Percentiles rank a stretch among this genome's conserved stretches.
Conservation (phyloP, 2,113 vertebrate species). For the Glareola pratincola region DNA sequence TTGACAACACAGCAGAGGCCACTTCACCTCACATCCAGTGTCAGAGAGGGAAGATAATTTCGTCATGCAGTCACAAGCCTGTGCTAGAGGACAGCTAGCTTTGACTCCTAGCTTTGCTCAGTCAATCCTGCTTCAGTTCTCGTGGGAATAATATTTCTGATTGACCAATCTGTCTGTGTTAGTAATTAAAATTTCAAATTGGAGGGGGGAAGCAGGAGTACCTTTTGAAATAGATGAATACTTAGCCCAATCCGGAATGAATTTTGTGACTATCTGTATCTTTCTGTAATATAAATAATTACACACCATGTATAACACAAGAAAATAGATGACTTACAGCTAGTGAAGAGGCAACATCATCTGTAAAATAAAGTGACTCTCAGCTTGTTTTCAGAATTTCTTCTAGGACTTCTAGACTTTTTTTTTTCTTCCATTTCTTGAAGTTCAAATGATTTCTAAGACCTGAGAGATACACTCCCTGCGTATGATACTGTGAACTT, state of each 20-base stretch:
- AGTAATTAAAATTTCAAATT: background rate
- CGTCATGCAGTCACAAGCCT: background rate
- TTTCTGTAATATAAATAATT: background rate
- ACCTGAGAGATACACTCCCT: background rate
- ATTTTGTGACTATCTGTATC: background rate
- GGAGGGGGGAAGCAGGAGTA: background rate
- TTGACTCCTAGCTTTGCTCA: background rate
- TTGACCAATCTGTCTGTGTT: background rate
- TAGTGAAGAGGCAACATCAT: background rate
- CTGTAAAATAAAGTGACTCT: background rate
- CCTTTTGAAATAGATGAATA: background rate
- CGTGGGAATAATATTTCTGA: background rate
- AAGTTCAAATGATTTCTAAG: background rate
- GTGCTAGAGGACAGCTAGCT: background rate
- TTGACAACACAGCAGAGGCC: background rate
- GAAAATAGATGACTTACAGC: background rate
- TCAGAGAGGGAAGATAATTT: background rate
- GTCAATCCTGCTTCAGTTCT: background rate
- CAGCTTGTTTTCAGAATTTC: background rate
- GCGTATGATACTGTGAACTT: background rate
- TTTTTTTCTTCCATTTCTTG: background rate
- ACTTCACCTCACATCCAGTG: background rate
- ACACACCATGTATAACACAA: background rate
- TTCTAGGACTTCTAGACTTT: background rate
- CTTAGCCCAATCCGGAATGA: background rate